Evolutionary conservation across 2,888 invertebrate genomes (phyloP), one percentile per base, ranked within the genome.

Genomic region (Argyra leucocephala): DNA sequence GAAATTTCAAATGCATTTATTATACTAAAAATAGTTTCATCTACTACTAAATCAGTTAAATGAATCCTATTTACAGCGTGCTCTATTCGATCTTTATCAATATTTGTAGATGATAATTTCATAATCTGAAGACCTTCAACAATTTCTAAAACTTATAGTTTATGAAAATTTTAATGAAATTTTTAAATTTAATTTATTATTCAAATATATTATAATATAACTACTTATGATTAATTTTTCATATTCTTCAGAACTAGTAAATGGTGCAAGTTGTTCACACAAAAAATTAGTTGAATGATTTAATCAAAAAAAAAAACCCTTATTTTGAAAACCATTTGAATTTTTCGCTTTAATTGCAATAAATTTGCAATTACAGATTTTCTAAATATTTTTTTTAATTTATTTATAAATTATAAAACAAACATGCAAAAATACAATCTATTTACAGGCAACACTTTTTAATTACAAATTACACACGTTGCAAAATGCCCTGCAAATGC

Each of bases 1-100:
- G 96, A 96, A 24, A 92, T 85, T 64, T 87, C 85, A 74, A 90
- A 94, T 0, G 90, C 90, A 78, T 88, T 86, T 65, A 96, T 92
- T 0, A 95, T 86, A 73, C 83, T 87, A 22, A 94, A 82, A 0
- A 90, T 76, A 0, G 90, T 88, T 76, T 91, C 91, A 4, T 86
- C 83, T 68, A 78, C 78, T 37, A 76, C 76, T 22, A 78, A 63
- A 2, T 78, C 77, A 1, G 78, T 75, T 1, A 76, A 75, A 64
- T 78, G 77, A 1, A 78, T 74, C 58, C 78, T 78, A 63, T 73
- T 76, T 15, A 78, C 76, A 2, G 93, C 93, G 64, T 83, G 77
- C 77, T 90, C 88, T 67, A 95, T 81, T 66, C 88, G 85, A 57
- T 84, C 82, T 67, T 85, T 84, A 72, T 89, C 89, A 26, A 96